Base-by-base conservation (phyloP, 2,797 vertebrate genomes). In the Tiaroga cobitis region DNA sequence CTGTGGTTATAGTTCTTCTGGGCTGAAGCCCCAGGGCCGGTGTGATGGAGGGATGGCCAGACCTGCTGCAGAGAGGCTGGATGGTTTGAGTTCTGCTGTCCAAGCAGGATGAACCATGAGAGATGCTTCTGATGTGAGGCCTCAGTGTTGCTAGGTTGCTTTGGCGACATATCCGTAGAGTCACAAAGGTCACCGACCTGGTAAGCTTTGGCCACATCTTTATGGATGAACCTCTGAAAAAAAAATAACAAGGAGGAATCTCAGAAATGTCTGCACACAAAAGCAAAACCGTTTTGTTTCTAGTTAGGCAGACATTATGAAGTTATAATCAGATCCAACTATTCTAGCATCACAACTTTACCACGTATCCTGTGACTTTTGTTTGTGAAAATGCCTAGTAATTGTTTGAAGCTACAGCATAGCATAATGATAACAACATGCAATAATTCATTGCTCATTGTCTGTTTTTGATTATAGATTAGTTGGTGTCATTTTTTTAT, bases 1-100 rank as follows among this genome's bases (percentile, higher is more conserved):
- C 41, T 8, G 85, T 43, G 72, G 82, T 88, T n/a, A 88, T 13
- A 7, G 49, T 29, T 70, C 89, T 56, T 63, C 65, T 65, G 13
- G 68, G 59, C 82, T 77, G 74, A 41, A 84, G 74, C 3, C 19
- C 11, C 15, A 16, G 32, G 3, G 3, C 9, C 13, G 26, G 32
- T 29, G 43, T 41, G 26, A 24, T 6, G 51, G 67, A 39, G 15
- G 61, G 9, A 34, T 34, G 34, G 21, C 15, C 39, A 19, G 24
- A 26, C 24, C 19, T 72, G 32, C 51, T 16, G 9, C 9, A 29
- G 37, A 43, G 29, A n/a, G 69, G n/a, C 19, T 4, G 81, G 26
- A 21, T 32, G 15, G 41, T n/a, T 32, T 18, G 84, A 56, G 10
- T 6, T 19, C n/a, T 59, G 18, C 9, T 41, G 63, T 87, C 76